phyloP scores from a whole-genome alignment of 1,140 invertebrate species.

The Globodera rostochiensis region DNA sequence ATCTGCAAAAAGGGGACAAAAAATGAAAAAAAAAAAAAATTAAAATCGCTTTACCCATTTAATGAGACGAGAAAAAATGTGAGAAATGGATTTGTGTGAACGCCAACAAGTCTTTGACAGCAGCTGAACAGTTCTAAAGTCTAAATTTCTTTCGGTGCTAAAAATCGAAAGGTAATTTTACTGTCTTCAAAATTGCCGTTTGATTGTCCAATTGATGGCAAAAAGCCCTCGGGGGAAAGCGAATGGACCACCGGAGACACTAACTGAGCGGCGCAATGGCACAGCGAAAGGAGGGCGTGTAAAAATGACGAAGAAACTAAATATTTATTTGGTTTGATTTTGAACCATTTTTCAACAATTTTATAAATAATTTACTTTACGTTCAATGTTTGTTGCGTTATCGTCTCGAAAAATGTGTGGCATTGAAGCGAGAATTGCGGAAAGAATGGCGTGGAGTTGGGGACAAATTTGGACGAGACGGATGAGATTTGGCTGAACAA shows the following conservation, averaged over 20 bases:
- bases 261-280: slow-evolving; percentile 36
- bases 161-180: not conserved
- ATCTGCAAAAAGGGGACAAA: slow-evolving; percentile 20
- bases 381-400: slow-evolving; percentile 1
- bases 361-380: slow-evolving; percentile 18
- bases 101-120: slow-evolving; percentile 54
- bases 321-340: too few species aligned
- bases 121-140: slow-evolving; percentile 34
- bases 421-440: slow-evolving; percentile 7
- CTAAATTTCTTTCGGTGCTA: not conserved
- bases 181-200: slow-evolving; percentile 1
- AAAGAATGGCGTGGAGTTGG: slow-evolving; percentile 14
- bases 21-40: not conserved
- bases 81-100: slow-evolving; percentile 53
- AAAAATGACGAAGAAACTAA: not conserved
- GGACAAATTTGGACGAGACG: slow-evolving; percentile 1
- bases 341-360: not conserved
- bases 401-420: slow-evolving; percentile 4
- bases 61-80: slow-evolving; percentile 47
- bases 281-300: slow-evolving; percentile 26
- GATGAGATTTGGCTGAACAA: not conserved
- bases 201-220: slow-evolving; percentile 18
- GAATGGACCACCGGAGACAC: slow-evolving; percentile 41
- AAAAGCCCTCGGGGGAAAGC: slow-evolving; percentile 47
- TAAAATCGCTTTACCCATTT: slow-evolving; percentile 17